Conservation (phyloP, 2,113 vertebrate species). For the Cinclus mexicanus region DNA sequence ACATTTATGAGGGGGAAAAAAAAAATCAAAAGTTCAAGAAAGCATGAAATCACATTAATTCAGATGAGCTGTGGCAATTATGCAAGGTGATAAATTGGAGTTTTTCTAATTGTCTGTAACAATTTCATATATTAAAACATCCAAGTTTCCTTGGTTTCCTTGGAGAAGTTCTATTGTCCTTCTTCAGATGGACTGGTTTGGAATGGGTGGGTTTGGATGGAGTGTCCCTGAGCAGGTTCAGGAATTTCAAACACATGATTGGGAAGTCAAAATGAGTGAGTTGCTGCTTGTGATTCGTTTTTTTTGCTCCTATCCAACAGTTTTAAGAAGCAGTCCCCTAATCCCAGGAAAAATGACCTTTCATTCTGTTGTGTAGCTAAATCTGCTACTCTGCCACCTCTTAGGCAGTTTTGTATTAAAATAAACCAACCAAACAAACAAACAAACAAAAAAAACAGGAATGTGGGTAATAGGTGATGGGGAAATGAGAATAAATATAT, state of each 20-base stretch:
- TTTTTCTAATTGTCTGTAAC: slow-evolving; percentile 37
- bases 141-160: background rate
- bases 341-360: background rate
- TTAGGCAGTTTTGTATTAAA: background rate
- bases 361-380: background rate
- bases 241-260: background rate
- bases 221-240: background rate
- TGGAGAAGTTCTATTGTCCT: background rate
- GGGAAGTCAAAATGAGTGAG: background rate
- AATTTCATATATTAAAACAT: background rate
- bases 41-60: slow-evolving; percentile 66
- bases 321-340: background rate
- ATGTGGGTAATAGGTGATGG: too few species aligned
- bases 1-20: background rate
- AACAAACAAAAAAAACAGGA: background rate
- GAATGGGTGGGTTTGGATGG: background rate
- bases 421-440: background rate
- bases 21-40: slow-evolving; percentile 48
- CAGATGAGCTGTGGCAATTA: slow-evolving; percentile 50
- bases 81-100: slow-evolving; percentile 25
- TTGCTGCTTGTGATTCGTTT: background rate
- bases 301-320: background rate
- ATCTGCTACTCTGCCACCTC: background rate
- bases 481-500: background rate
- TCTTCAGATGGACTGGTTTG: background rate